Evolutionary conservation across 2,888 invertebrate species (phyloP).

Genomic region (Limnephilus marmoratus): DNA sequence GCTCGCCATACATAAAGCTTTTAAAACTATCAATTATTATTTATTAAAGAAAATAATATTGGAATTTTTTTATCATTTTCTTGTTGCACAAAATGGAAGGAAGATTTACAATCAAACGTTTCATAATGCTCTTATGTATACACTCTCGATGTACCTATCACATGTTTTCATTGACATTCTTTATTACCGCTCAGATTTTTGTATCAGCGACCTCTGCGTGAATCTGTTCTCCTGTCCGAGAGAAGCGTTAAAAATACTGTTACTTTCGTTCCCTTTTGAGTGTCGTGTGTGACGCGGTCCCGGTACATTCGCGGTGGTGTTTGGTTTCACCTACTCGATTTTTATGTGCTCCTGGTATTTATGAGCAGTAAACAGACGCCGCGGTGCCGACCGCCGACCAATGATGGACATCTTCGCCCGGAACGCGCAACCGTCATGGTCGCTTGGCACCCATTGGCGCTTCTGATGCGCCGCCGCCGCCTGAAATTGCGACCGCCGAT

Average conservation of each 20-base stretch:
- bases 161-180: background rate
- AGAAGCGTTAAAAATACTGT: constrained; percentile 54
- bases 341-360: constrained; percentile 59
- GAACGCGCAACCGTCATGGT: constrained; percentile 31
- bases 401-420: constrained; percentile 1
- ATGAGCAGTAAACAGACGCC: constrained; percentile 59
- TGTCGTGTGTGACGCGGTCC: background rate
- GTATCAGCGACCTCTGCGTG: background rate
- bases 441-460: constrained; percentile 36
- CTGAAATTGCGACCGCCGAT: background rate
- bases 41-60: too few species aligned
- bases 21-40: background rate
- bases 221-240: constrained; percentile 35
- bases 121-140: background rate
- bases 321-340: constrained; percentile 36
- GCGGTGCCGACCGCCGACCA: constrained; percentile 58
- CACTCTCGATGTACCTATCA: background rate
- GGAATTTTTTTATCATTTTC: too few species aligned
- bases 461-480: constrained; percentile 32
- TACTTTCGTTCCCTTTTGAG: constrained; percentile 43
- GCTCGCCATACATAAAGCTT: background rate
- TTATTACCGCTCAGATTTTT: background rate
- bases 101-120: background rate
- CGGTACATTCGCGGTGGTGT: background rate
- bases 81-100: too few species aligned